Conservation (phyloP, 2,797 vertebrate species). For the Ceyx erithaca region DNA sequence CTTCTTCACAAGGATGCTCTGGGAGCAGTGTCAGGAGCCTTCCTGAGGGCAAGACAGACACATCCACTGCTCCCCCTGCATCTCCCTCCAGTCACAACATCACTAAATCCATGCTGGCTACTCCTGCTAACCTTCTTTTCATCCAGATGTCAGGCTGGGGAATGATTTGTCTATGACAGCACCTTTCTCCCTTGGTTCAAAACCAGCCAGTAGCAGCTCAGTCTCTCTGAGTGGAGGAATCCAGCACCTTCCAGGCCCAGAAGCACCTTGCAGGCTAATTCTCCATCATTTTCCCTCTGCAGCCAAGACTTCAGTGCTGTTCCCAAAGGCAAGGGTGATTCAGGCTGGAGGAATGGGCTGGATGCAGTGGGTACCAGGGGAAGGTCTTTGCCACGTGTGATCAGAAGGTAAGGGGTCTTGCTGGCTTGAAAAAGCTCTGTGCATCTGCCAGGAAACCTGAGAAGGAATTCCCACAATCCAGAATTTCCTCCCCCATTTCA, state of each 20-base stretch:
- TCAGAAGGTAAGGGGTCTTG: not conserved
- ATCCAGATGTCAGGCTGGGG: not conserved
- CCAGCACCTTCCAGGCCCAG: not conserved
- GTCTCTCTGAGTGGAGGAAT: not conserved
- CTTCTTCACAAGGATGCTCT: no score
- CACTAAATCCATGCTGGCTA: no score
- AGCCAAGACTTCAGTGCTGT: not conserved
- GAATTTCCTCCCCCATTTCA: not conserved
- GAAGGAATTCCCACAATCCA: not conserved
- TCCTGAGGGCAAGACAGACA: no score
- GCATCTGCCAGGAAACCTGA: not conserved
- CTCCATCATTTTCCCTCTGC: not conserved
- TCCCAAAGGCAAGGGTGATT: conserved; percentile 2
- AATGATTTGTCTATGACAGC: not conserved
- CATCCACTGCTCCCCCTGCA: no score
- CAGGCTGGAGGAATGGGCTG: not conserved
- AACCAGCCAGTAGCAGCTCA: not conserved
- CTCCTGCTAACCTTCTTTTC: no score
- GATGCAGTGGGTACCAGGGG: not conserved
- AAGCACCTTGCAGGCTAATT: not conserved
- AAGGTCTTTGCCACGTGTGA: not conserved
- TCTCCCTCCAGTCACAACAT: no score
- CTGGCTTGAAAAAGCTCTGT: not conserved
- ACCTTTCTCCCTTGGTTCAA: not conserved
- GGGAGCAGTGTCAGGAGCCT: no score